These are phyloP conservation scores for Troglohyphantes excavatus DNA, from an alignment of 2,888 invertebrate genomes.

Conservation along the genomic window DNA sequence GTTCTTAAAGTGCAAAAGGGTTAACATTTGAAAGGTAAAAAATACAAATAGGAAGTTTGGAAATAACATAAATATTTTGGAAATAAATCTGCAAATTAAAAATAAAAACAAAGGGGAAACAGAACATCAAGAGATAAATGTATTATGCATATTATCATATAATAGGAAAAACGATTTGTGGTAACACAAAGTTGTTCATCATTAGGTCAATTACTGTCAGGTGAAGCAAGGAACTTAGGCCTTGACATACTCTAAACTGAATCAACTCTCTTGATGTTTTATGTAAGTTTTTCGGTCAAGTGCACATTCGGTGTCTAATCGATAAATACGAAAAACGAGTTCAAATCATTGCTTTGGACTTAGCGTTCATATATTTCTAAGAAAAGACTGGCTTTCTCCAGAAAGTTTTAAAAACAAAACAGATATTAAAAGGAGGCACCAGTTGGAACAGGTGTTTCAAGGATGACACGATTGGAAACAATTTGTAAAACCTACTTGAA, in stretches of 20 bases:
- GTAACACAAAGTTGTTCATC: slow-evolving; percentile 1
- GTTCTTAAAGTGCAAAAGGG: too few relatives aligned
- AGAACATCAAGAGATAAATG: not conserved
- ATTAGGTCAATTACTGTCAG: slow-evolving; percentile 1
- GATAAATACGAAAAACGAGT: not conserved
- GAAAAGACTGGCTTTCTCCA: too few relatives aligned
- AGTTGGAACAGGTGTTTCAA: too few relatives aligned
- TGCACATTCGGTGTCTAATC: not conserved
- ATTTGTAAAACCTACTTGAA: too few relatives aligned
- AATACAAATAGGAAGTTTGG: not conserved
- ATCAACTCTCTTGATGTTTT: not conserved
- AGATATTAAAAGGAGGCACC: too few relatives aligned
- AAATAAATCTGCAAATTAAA: not conserved
- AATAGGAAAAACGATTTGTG: not conserved
- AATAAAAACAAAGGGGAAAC: not conserved
- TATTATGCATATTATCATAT: not conserved
- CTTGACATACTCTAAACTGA: slow-evolving; percentile 25
- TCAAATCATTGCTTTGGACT: not conserved
- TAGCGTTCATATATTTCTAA: too few relatives aligned
- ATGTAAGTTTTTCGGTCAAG: not conserved
- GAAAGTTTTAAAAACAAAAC: too few relatives aligned
- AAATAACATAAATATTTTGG: not conserved
- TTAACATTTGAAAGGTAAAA: too few relatives aligned
- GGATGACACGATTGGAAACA: too few relatives aligned
- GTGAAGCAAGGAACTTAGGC: not conserved